Base-by-base conservation (phyloP, 2,113 vertebrate species). In the Gasterosteus nipponicus region DNA sequence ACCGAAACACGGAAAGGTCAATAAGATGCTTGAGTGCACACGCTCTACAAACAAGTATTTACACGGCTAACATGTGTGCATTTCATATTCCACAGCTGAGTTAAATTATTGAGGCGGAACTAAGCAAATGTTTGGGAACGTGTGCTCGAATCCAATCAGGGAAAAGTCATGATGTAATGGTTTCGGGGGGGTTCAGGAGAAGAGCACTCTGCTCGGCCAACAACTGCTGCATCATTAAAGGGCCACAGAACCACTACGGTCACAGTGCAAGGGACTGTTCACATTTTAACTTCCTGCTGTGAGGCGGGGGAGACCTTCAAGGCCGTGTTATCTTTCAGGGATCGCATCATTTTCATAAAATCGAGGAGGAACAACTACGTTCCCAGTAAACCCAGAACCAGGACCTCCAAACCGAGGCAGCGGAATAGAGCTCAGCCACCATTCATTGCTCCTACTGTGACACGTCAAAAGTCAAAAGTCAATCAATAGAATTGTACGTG, bases 101-200 rank as follows among this genome's bases (percentile, higher is more conserved):
- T 80, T 82, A n/a, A 88, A 75, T 88, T 73, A 80, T 77, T 77
- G 65, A 85, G 12, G 80, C 77, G 73, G 79, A 79, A 86, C 58
- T 83, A 77, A 84, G 59, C 69, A 63, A 80, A 83, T 77, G 49
- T 87, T 73, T 57, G 79, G 29, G 51, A 58, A 51, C 77, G 44
- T 61, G 72, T 73, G 69, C 41, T 75, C 19, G 0, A 78, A 70
- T 78, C 81, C 66, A 54, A 75, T 63, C 38, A 68, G 46, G 71
- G 42, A 53, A 46, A 60, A 82, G 59, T 75, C 33, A 14, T 66
- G 73, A 78, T 46, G 74, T 65, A 62, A 74, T 69, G 74, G 76
- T 84, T 73, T 1, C 1, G 35, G 35, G 67, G 80, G 70, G 80
- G 70, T 77, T 70, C 29, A 35, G 29, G 67, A 76, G 53, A 59